A percentile compares a stretch with the other conserved stretches of the same genome.
Conservation (phyloP, 1,140 invertebrate genomes). For the Paramacrobiotus metropolitanus region DNA sequence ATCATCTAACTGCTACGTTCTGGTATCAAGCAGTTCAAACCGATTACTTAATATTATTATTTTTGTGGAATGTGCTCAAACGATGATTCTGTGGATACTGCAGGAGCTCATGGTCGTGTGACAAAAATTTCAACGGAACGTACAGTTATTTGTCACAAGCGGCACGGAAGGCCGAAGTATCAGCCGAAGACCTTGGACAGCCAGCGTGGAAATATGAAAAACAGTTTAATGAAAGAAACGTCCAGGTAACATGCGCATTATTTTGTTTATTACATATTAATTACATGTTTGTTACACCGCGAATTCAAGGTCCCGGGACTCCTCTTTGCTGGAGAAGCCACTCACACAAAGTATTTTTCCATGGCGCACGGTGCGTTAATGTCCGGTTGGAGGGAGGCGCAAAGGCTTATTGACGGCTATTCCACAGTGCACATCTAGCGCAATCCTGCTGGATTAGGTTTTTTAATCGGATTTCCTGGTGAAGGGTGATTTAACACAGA, state of each 20-base stretch:
- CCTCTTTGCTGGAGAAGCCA: too few relatives aligned
- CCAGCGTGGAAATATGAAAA: neutral
- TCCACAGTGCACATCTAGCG: too few relatives aligned
- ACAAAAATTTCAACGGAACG: neutral
- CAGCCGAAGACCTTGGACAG: neutral
- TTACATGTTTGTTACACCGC: neutral
- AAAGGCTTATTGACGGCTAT: too few relatives aligned
- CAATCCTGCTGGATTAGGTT: too few relatives aligned
- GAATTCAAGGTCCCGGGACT: neutral
- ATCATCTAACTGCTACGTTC: too few relatives aligned
- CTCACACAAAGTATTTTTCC: too few relatives aligned
- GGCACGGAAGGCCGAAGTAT: neutral
- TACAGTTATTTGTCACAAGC: neutral
- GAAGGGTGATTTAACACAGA: too few relatives aligned
- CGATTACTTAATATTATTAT: too few relatives aligned
- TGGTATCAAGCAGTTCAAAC: too few relatives aligned
- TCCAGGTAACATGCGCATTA: neutral
- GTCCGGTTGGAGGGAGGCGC: too few relatives aligned
- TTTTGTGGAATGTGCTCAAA: neutral
- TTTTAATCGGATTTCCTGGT: too few relatives aligned
- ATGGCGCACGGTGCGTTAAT: too few relatives aligned
- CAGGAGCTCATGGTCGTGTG: neutral
- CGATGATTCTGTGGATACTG: neutral
- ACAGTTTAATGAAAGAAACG: neutral
- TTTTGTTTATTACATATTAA: neutral